Base-by-base conservation (phyloP, 2,888 invertebrate genomes). In the Heliconius aoede region DNA sequence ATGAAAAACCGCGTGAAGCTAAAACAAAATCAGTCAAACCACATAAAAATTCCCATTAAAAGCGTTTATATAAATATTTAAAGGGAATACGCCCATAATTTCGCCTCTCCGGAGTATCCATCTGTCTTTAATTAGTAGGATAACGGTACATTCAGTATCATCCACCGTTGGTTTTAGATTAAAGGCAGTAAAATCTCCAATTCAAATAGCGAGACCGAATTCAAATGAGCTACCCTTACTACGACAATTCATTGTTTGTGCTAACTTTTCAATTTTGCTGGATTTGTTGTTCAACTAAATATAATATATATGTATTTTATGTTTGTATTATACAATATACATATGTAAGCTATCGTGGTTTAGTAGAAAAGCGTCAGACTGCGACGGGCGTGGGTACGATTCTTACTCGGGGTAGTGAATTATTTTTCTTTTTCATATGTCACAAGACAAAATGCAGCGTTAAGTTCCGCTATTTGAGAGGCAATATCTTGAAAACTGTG, bases 161-260 rank as follows among this genome's bases (percentile, higher is more conserved):
- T 86, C 86, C 85, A 83, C 82, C 86, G 88, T 86, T 87, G 88
- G 88, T 89, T 90, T 89, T 87, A 91, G 89, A 93, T 92, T 92
- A 92, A 89, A 89, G 88, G 87, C 89, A 89, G 89, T 87, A 88
- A 90, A 92, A 92, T 93, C 89, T 90, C 89, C 91, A 92, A 92
- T 92, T 93, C 91, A 92, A 92, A 92, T 93, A 84, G 85, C 82
- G 82, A 84, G 85, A 85, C 88, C 86, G 90, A 91, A 91, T 92
- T 88, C 86, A 89, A 91, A 91, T 90, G 88, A 89, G 79, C 58
- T 55, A 84, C 83, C 86, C 85, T 76, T 90, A 91, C 91, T 68
- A 85, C 24, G 60, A 72, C 58, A 58, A 60, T 60, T 60, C 60
- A 58, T 30, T 51, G 36, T 36, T 60, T 58, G 72, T 36, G 36